phyloP scores from a whole-genome alignment of 2,113 vertebrate species.

The Coryphaenoides rupestris region DNA sequence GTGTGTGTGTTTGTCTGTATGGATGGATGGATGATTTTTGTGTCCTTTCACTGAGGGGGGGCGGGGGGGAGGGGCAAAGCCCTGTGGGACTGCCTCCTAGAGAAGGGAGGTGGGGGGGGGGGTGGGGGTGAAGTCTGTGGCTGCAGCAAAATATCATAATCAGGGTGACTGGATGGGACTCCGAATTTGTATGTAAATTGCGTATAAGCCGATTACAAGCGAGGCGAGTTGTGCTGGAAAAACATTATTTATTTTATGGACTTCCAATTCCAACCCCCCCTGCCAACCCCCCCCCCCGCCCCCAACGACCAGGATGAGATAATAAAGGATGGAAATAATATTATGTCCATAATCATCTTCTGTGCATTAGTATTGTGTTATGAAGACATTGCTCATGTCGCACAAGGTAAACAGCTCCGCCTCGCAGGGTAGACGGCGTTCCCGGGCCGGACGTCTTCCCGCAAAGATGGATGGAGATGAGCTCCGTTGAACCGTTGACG shows the following conservation, averaged over 20 bases:
- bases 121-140: slow-evolving; percentile 40
- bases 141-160: slow-evolving; percentile 66
- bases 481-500: background rate
- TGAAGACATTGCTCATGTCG: slow-evolving; percentile 67
- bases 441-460: background rate
- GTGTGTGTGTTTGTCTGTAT: too few species aligned
- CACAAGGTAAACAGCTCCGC: slow-evolving; percentile 54
- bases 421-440: slow-evolving; percentile 57
- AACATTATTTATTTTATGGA: slow-evolving; percentile 76
- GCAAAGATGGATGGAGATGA: slow-evolving; percentile 20
- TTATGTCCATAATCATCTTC: slow-evolving; percentile 63
- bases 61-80: too few species aligned
- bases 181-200: slow-evolving; percentile 76
- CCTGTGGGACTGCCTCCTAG: too few species aligned
- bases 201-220: slow-evolving; percentile 74
- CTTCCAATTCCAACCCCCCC: slow-evolving; percentile 65
- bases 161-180: slow-evolving; percentile 61
- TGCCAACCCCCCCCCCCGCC: slow-evolving; percentile 36
- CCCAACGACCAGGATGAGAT: slow-evolving; percentile 66
- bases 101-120: too few species aligned
- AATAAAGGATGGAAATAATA: slow-evolving; percentile 70
- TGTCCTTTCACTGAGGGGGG: too few species aligned
- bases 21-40: too few species aligned
- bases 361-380: slow-evolving; percentile 64
- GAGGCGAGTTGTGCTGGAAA: slow-evolving; percentile 62